Percentiles rank a stretch among this genome's conserved stretches.
These are phyloP conservation scores for Amblyornis subalaris DNA, from an alignment of 2,113 vertebrate genomes.

Conservation along the genomic window DNA sequence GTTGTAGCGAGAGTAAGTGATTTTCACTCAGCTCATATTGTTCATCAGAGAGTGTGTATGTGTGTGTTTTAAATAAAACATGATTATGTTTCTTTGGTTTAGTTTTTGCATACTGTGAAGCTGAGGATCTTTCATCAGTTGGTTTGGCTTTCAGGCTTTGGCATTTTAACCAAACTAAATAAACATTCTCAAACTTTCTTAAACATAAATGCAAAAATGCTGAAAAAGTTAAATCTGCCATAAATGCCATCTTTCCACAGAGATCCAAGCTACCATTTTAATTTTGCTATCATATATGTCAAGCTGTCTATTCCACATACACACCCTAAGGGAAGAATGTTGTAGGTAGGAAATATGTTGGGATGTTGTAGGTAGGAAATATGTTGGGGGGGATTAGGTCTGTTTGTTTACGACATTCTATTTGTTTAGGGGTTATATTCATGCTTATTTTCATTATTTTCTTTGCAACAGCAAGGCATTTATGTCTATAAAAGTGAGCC, in stretches of 20 bases:
- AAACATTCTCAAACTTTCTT: neutral
- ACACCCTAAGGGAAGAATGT: neutral
- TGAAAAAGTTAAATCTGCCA: neutral
- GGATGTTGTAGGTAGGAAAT: neutral
- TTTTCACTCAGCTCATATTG: neutral
- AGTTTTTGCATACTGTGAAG: neutral
- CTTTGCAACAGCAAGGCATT: neutral
- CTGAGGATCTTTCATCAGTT: neutral
- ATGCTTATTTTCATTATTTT: neutral
- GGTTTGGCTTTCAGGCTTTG: neutral
- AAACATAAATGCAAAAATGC: neutral
- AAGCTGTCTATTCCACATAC: neutral
- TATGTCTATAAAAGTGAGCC: neutral
- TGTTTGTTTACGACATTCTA: neutral
- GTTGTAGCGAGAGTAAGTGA: neutral
- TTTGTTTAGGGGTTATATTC: neutral
- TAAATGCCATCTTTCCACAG: neutral
- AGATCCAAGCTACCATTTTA: neutral
- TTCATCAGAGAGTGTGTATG: neutral
- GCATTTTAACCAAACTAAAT: neutral
- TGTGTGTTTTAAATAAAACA: constrained; percentile 42
- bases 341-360: neutral
- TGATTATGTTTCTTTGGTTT: neutral
- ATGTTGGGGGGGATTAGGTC: neutral
- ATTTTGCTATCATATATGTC: neutral